Conservation (phyloP, 1,140 invertebrate species). For the Megathymus violae region DNA sequence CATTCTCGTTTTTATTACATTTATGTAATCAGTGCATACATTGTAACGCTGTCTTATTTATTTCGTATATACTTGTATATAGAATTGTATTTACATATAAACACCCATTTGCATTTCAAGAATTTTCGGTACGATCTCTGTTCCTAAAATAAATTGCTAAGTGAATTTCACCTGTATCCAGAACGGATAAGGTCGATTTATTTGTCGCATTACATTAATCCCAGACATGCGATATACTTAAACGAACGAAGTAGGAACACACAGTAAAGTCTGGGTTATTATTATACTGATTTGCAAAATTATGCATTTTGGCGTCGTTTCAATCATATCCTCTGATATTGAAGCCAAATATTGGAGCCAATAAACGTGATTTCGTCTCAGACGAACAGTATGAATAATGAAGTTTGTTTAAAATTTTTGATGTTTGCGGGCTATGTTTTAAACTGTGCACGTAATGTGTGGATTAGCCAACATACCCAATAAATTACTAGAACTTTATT, state of each 20-base stretch:
- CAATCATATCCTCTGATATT: constrained; percentile 60
- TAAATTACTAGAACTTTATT: no score
- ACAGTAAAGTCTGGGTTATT: constrained; percentile 68
- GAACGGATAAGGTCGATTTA: constrained; percentile 15
- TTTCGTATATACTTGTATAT: no score
- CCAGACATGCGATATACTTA: constrained; percentile 38
- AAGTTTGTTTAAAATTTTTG: constrained; percentile 31
- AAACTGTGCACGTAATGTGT: constrained; percentile 7
- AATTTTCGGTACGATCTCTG: constrained; percentile 6
- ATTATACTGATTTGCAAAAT: constrained; percentile 71
- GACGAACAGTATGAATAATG: constrained; percentile 53
- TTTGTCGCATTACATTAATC: constrained; percentile 22
- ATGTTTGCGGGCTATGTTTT: constrained; percentile 21
- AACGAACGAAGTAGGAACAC: constrained; percentile 38
- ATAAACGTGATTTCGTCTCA: constrained; percentile 55
- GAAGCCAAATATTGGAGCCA: constrained; percentile 56
- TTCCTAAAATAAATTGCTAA: constrained; percentile 15
- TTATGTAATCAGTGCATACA: not conserved
- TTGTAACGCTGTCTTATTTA: not conserved
- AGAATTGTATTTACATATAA: no score
- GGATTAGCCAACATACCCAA: no score
- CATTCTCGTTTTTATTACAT: no score
- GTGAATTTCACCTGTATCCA: constrained; percentile 16
- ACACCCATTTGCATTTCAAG: constrained; percentile 6
- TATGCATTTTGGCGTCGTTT: constrained; percentile 71